Percentiles rank a stretch among this genome's conserved stretches.
Conservation (phyloP, 1,140 invertebrate genomes). For the Pararge aegeria region DNA sequence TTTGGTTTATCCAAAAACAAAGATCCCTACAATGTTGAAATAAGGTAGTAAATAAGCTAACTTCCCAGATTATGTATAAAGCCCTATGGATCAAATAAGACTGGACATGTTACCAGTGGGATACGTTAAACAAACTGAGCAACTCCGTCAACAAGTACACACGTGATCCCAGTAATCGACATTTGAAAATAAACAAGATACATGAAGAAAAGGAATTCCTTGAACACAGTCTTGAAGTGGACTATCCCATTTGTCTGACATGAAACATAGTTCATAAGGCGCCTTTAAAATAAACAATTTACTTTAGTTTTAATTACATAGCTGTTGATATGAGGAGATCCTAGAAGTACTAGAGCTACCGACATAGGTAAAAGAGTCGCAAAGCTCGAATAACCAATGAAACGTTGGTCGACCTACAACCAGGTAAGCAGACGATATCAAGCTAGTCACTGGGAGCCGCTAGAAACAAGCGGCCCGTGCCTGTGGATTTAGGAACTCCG, state of each 20-base stretch:
- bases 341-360: too few species aligned
- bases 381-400: too few species aligned
- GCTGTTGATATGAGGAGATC: too few species aligned
- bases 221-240: constrained; percentile 50
- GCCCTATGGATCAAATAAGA: constrained; percentile 30
- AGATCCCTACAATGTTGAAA: constrained; percentile 11
- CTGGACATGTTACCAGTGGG: constrained; percentile 42
- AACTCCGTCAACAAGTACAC: constrained; percentile 51
- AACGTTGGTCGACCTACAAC: too few species aligned
- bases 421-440: too few species aligned
- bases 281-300: constrained; percentile 24
- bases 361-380: too few species aligned
- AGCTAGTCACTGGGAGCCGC: too few species aligned
- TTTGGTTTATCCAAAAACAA: constrained; percentile 13
- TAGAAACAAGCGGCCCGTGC: too few species aligned
- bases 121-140: constrained; percentile 62
- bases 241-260: constrained; percentile 30
- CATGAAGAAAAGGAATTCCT: constrained; percentile 51
- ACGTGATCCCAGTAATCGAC: constrained; percentile 62
- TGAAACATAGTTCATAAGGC: constrained; percentile 30
- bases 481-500: too few species aligned
- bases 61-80: constrained; percentile 1
- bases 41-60: background rate
- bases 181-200: constrained; percentile 68
- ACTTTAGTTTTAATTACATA: constrained; percentile 20